Evolutionary conservation across 2,113 vertebrate species (phyloP), one percentile per base, ranked within the genome.

Genomic region (Festucalex cinctus): DNA sequence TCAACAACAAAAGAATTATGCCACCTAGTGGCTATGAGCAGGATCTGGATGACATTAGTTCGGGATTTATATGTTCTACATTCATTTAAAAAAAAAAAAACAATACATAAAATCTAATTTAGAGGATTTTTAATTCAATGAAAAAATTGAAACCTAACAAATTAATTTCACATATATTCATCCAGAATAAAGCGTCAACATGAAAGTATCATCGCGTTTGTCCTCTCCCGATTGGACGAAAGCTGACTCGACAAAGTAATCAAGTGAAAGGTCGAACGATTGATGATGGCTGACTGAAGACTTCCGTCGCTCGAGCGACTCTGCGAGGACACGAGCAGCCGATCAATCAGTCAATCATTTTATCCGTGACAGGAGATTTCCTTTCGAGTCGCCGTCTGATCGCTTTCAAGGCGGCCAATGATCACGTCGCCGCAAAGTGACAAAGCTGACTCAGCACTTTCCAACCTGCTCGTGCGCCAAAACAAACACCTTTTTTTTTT

Each of bases 301-400:
- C 71, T 83, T 84, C 69, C 68, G 26, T 51, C 37, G 49, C 16
- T 48, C 49, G 22, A 61, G 60, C 69, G 22, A 43, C 32, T 68
- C 36, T 19, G 5, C 36, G 62, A 74, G 72, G 65, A 77, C 69
- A 35, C 3, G 49, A 64, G 65, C 70, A 61, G 68, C 68, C 64
- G 73, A 84, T 85, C 85, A 79, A 81, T 88, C 74, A 69, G 43
- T 83, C 80, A 70, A 63, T 80, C 80, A 73, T 49, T 71, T 68
- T 44, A 24, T 32, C 59, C 26, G 63, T 70, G 70, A 75, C 73
- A 73, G 68, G 51, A 56, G 44, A 26, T 70, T 74, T 74, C 71
- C 61, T 72, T 36, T 62, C 44, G 22, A 74, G 68, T 67, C 64
- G 77, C 74, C 60, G 49, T 53, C 70, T 71, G 74, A 83, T 81